phyloP scores from a whole-genome alignment of 2,797 vertebrate genomes.

The Synanceia verrucosa region DNA sequence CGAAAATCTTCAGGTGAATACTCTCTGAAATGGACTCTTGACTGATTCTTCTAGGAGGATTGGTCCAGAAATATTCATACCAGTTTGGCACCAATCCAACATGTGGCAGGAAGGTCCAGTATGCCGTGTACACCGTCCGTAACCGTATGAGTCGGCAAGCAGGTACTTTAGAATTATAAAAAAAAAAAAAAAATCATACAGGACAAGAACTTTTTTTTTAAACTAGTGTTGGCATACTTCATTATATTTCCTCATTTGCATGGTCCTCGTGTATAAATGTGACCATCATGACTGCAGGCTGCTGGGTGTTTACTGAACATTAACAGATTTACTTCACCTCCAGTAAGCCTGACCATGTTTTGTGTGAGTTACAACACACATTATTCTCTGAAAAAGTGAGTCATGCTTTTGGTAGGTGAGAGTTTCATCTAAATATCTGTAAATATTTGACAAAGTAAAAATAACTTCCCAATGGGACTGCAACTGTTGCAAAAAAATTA shows the following conservation, averaged over 20 bases:
- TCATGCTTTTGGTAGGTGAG: conserved; percentile 10
- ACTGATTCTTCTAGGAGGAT: conserved; percentile 81
- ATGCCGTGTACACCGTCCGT: conserved; percentile 64
- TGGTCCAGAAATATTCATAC: conserved; percentile 91
- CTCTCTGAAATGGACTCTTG: background rate
- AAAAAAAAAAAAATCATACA: background rate
- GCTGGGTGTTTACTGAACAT: background rate
- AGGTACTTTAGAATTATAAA: conserved; percentile 54
- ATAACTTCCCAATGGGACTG: background rate
- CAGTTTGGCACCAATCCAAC: conserved; percentile 79
- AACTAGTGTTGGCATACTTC: too few species aligned
- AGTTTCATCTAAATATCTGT: conserved; percentile 26
- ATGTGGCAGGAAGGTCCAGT: conserved; percentile 78
- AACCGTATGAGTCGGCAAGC: conserved; percentile 65
- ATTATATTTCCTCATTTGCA: too few species aligned
- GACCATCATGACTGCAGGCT: background rate
- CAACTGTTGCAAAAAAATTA: background rate
- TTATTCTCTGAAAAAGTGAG: conserved; percentile 28
- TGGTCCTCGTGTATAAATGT: background rate
- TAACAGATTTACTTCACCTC: background rate
- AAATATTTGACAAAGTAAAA: conserved; percentile 13
- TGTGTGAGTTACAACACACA: conserved; percentile 21
- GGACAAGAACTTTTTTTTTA: background rate
- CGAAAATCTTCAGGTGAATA: background rate
- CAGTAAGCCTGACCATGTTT: conserved; percentile 14